Conservation (phyloP, 2,797 vertebrate species). For the Acridotheres tristis region DNA sequence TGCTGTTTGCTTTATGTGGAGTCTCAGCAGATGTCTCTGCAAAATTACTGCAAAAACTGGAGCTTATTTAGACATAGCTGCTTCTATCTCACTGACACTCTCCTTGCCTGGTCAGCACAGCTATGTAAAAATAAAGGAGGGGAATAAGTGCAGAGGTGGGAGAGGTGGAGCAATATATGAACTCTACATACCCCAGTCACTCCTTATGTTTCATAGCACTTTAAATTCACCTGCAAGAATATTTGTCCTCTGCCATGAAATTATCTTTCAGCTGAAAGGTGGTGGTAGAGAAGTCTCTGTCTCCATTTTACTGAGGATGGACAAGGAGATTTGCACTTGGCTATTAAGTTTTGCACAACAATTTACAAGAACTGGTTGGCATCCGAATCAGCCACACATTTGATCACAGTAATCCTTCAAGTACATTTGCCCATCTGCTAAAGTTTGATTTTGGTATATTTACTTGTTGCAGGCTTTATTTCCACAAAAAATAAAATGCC, state of each 20-base stretch:
- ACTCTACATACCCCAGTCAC: background rate
- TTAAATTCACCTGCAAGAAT: background rate
- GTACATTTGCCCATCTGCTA: background rate
- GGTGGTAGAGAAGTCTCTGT: background rate
- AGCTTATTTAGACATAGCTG: constrained; percentile 7
- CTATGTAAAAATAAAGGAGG: background rate
- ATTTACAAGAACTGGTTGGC: background rate
- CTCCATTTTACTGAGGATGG: background rate
- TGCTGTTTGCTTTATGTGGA: background rate
- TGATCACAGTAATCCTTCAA: background rate
- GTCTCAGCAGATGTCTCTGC: background rate
- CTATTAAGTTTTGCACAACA: background rate
- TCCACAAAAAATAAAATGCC: background rate
- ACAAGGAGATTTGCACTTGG: background rate
- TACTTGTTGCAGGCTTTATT: constrained; percentile 10
- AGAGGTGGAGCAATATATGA: background rate
- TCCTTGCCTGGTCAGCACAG: background rate
- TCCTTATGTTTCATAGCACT: background rate
- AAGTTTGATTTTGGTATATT: background rate
- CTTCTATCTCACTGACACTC: background rate
- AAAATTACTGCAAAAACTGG: background rate
- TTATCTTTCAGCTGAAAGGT: background rate
- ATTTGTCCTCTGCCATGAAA: background rate
- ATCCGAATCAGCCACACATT: background rate
- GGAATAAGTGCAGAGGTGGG: background rate